Conservation (phyloP, 2,888 invertebrate genomes). For the Gryllus longicercus region DNA sequence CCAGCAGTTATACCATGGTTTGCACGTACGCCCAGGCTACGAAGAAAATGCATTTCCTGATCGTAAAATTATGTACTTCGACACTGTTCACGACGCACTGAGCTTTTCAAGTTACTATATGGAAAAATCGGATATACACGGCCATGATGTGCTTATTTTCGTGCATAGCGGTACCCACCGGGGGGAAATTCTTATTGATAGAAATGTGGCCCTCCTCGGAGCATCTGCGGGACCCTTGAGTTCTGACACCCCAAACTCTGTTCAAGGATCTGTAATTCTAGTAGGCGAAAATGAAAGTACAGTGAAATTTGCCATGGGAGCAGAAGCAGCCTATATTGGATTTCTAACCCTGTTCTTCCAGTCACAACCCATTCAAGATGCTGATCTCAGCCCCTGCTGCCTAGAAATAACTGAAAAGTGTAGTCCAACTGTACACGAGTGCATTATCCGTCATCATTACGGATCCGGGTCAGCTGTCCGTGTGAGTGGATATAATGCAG, state of each 20-base stretch:
- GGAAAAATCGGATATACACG: conserved; percentile 39
- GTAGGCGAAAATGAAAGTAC: conserved; percentile 93
- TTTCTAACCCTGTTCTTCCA: conserved; percentile 93
- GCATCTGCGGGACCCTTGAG: conserved; percentile 75
- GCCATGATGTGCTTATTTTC: conserved; percentile 71
- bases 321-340: conserved; percentile 89
- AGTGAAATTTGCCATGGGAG: conserved; percentile 93
- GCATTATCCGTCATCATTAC: conserved; percentile 92
- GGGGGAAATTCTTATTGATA: conserved; percentile 91
- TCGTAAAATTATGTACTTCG: conserved; percentile 81
- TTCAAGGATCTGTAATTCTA: conserved; percentile 88
- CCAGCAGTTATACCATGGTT: conserved; percentile 85
- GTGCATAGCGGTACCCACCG: conserved; percentile 91
- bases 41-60: conserved; percentile 65
- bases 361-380: conserved; percentile 86
- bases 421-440: conserved; percentile 96
- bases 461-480: conserved; percentile 84
- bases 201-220: conserved; percentile 89
- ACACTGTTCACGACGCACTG: conserved; percentile 82
- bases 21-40: conserved; percentile 88
- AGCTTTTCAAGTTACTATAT: conserved; percentile 79
- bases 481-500: too few species aligned
- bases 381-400: conserved; percentile 97
- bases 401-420: conserved; percentile 95
- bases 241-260: conserved; percentile 44